phyloP scores from a whole-genome alignment of 2,888 invertebrate genomes.

The Temnothorax unifasciatus region DNA sequence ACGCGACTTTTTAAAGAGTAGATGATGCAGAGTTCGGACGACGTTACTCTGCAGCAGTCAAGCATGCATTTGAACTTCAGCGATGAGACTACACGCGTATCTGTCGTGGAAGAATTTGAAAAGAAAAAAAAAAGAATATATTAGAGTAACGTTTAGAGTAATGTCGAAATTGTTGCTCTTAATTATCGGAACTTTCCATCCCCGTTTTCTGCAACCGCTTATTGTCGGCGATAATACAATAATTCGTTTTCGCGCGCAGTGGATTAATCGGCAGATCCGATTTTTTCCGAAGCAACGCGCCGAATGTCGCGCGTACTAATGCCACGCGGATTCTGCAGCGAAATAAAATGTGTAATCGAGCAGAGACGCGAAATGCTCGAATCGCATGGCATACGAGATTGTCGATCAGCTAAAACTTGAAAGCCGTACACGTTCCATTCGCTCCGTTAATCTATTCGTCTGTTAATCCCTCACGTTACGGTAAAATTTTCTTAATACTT shows the following conservation, averaged over 20 bases:
- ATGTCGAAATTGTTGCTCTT: slow-evolving; percentile 14
- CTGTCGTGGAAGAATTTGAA: neutral
- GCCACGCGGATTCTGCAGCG: slow-evolving; percentile 46
- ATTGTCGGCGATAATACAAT: slow-evolving; percentile 63
- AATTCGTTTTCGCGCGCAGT: slow-evolving; percentile 67
- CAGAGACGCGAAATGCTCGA: slow-evolving; percentile 41
- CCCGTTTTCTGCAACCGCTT: neutral
- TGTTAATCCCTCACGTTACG: neutral
- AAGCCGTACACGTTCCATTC: neutral
- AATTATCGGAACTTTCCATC: slow-evolving; percentile 17
- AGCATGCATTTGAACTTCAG: neutral
- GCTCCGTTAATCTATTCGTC: neutral
- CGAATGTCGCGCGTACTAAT: slow-evolving; percentile 69
- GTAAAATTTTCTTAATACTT: neutral
- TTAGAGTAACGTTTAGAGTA: neutral
- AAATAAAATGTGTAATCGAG: slow-evolving; percentile 69
- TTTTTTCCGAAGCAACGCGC: slow-evolving; percentile 74
- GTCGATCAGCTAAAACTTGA: neutral
- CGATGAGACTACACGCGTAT: neutral
- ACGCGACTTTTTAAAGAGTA: slow-evolving; percentile 42
- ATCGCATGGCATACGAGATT: slow-evolving; percentile 21
- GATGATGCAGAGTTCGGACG: slow-evolving; percentile 9
- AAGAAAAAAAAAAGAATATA: neutral
- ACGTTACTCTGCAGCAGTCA: slow-evolving; percentile 12
- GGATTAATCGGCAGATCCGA: slow-evolving; percentile 72